Evolutionary conservation across 2,888 invertebrate species (phyloP).

Genomic region (Heliconius aoede): DNA sequence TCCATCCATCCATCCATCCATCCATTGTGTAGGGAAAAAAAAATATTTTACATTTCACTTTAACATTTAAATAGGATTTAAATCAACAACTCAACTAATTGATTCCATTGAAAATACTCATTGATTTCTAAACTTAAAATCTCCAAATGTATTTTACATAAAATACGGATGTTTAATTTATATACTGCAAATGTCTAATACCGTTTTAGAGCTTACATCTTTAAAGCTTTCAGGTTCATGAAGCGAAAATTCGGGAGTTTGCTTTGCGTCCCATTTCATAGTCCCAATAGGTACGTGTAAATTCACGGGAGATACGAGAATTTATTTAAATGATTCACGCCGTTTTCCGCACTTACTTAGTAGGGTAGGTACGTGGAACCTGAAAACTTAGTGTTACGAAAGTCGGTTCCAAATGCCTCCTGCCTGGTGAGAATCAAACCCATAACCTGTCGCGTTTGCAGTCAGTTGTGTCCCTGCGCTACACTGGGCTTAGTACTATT

Average conservation of each 20-base stretch:
- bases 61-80: too few species aligned
- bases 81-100: neutral
- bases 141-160: neutral
- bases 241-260: slow-evolving; percentile 34
- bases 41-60: too few species aligned
- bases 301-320: slow-evolving; percentile 18
- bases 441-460: too few species aligned
- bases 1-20: too few species aligned
- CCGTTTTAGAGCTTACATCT: slow-evolving; percentile 16
- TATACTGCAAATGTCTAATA: slow-evolving; percentile 1
- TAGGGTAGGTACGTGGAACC: too few species aligned
- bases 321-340: neutral
- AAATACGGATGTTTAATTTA: neutral
- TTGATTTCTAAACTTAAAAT: neutral
- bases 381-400: too few species aligned
- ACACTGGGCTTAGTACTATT: too few species aligned
- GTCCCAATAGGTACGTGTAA: slow-evolving; percentile 14
- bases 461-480: too few species aligned
- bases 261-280: slow-evolving; percentile 34
- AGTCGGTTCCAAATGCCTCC: too few species aligned
- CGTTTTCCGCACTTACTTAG: too few species aligned
- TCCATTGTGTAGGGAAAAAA: too few species aligned
- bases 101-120: neutral
- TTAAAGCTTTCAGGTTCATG: slow-evolving; percentile 33
- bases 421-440: too few species aligned